Percentiles rank a stretch among this genome's conserved stretches.
Conservation (phyloP, 1,140 invertebrate species). For the Spodoptera litura region DNA sequence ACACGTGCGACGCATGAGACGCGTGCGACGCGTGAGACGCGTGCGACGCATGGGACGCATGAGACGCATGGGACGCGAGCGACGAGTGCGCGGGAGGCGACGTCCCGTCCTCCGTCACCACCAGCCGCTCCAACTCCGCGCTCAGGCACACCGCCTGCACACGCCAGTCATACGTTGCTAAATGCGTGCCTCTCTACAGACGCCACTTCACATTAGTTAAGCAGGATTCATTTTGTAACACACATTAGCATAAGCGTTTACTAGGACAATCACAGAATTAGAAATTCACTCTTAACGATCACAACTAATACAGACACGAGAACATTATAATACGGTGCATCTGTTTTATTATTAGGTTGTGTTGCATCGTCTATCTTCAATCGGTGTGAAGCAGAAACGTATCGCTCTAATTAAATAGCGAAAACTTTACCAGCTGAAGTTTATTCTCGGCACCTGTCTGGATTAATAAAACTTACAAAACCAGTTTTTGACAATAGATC, state of each 20-base stretch:
- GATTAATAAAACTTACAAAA: too few relatives aligned
- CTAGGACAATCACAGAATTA: background rate
- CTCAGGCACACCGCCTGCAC: constrained; percentile 58
- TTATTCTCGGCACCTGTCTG: too few relatives aligned
- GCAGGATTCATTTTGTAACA: background rate
- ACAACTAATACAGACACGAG: background rate
- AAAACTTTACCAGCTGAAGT: too few relatives aligned
- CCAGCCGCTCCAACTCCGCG: constrained; percentile 74
- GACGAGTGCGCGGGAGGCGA: constrained; percentile 62
- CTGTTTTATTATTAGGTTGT: background rate
- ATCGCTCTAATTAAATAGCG: background rate
- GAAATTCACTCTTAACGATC: background rate
- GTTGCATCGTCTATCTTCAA: background rate
- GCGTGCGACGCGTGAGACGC: constrained; percentile 3
- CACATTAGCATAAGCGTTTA: constrained; percentile 3
- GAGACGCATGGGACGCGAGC: constrained; percentile 8
- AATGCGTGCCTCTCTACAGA: constrained; percentile 26
- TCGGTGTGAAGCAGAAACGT: background rate
- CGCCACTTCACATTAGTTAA: constrained; percentile 19
- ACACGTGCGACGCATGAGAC: constrained; percentile 36
- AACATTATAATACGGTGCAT: constrained; percentile 6
- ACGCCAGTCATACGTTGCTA: constrained; percentile 13
- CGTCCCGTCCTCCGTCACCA: constrained; percentile 65
- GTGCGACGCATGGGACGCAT: constrained; percentile 1
- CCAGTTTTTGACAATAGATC: too few relatives aligned